phyloP scores from a whole-genome alignment of 2,797 vertebrate species.

The Diplodus sargus region DNA sequence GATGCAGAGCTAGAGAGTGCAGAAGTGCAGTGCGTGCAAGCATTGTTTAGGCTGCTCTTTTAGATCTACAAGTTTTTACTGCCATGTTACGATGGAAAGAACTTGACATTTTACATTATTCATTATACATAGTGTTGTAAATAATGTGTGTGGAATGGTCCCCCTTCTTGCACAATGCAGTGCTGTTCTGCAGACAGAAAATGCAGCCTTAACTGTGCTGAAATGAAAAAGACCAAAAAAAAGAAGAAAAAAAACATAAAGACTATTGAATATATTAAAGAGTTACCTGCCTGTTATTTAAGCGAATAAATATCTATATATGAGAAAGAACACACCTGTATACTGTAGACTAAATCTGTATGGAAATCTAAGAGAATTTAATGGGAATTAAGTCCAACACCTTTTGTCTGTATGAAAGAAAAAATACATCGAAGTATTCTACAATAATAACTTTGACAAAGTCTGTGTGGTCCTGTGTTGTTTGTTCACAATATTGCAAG shows the following conservation, averaged over 20 bases:
- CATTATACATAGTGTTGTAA: conserved; percentile 79
- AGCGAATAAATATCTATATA: conserved; percentile 89
- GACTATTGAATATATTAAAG: conserved; percentile 90
- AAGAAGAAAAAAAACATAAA: conserved; percentile 76
- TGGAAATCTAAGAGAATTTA: conserved; percentile 90
- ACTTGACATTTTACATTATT: conserved; percentile 61
- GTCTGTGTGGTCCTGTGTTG: conserved; percentile 84
- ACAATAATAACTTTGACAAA: conserved; percentile 91
- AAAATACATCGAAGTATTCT: conserved; percentile 89
- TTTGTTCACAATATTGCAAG: conserved; percentile 71
- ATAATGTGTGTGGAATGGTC: conserved; percentile 70
- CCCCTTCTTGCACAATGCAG: conserved; percentile 73
- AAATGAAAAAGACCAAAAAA: conserved; percentile 77
- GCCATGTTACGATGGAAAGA: conserved; percentile 60
- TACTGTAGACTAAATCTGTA: conserved; percentile 92
- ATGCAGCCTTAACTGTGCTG: conserved; percentile 83
- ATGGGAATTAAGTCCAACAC: conserved; percentile 91
- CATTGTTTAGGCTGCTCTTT: conserved; percentile 80
- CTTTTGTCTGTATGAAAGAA: conserved; percentile 92
- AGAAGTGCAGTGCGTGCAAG: conserved; percentile 73
- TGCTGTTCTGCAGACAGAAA: conserved; percentile 80
- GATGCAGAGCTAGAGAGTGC: conserved; percentile 78
- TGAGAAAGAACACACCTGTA: conserved; percentile 92
- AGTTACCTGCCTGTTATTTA: conserved; percentile 94
- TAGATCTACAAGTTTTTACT: conserved; percentile 80